Evolutionary conservation across 2,113 vertebrate genomes (phyloP).

Genomic region (Ramphastos sulfuratus): DNA sequence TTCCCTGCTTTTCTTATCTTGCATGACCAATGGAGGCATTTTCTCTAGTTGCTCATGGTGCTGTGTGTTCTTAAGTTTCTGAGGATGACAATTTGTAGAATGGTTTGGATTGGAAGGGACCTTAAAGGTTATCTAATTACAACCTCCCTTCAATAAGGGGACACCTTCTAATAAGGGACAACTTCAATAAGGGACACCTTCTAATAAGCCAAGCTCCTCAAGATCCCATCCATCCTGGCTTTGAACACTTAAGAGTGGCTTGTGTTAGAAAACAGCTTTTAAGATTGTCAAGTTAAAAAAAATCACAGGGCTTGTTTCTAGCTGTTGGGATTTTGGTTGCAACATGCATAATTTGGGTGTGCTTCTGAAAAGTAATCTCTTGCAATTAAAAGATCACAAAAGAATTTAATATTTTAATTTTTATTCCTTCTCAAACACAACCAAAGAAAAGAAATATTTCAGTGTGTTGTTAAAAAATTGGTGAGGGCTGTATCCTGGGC

Average conservation of each 20-base stretch:
- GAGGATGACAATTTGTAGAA: not conserved
- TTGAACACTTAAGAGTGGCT: too few species aligned
- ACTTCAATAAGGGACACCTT: too few species aligned
- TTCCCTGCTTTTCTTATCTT: not conserved
- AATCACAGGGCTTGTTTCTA: not conserved
- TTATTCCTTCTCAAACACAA: not conserved
- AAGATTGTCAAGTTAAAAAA: too few species aligned
- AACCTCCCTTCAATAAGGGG: too few species aligned
- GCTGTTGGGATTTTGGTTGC: not conserved
- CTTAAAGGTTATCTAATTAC: too few species aligned
- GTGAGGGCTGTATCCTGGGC: not conserved
- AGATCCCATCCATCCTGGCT: too few species aligned
- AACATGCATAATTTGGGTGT: fast-evolving
- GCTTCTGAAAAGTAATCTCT: not conserved
- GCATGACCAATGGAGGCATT: not conserved
- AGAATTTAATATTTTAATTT: not conserved
- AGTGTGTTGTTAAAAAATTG: not conserved
- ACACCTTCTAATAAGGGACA: too few species aligned
- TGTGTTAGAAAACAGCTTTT: too few species aligned
- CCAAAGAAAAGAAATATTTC: not conserved
- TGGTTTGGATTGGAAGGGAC: too few species aligned
- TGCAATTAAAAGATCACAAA: not conserved
- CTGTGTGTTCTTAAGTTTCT: not conserved
- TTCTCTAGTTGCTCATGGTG: not conserved
- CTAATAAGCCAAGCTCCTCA: too few species aligned